Evolutionary conservation across 2,113 vertebrate genomes (phyloP), one percentile per base, ranked within the genome.

Genomic region (Callionymus lyra): DNA sequence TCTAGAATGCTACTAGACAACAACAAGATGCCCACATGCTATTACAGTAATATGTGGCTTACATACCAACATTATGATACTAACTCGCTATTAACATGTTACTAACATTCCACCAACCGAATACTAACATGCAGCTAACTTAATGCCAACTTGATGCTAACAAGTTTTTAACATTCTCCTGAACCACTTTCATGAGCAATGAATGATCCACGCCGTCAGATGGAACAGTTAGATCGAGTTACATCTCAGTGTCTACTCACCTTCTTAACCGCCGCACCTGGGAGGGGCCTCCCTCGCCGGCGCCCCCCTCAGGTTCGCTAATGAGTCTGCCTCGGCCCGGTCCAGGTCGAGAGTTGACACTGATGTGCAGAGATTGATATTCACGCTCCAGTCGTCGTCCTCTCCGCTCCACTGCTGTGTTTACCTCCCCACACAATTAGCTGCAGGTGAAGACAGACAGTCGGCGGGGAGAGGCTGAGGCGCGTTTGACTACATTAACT

Each of bases 311-410:
- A 57, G 39, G 46, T 46, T 44, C 52, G 50, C 64, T 81, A 83
- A 86, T 85, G 78, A 83, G 69, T 66, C 61, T 57, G 51, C 64
- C 56, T 74, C 70, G 56, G 63, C 80, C 70, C 72, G 47, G 70
- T 80, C 81, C 82, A 83, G 81, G 82, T 80, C 68, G 83, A 82
- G 71, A 76, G 74, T 81, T 76, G 76, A 84, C 75, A 74, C 73
- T 83, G 75, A 84, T 82, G 79, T 65, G 72, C 55, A 56, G 64
- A 85, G 84, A 84, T 76, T 82, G 74, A 86, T 84, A 75, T 86
- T 86, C 77, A 82, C 76, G 79, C 71, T 82, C 76, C 79, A 87
- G 75, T 82, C 66, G 36, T 41, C 70, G 50, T 79, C 67, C 76
- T 80, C 74, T 72, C 77, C 76, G 77, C 59, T 44, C 38, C 59